Evolutionary conservation across 2,797 vertebrate genomes (phyloP), one percentile per base, ranked within the genome.

Genomic region (Manis crassicaudata): DNA sequence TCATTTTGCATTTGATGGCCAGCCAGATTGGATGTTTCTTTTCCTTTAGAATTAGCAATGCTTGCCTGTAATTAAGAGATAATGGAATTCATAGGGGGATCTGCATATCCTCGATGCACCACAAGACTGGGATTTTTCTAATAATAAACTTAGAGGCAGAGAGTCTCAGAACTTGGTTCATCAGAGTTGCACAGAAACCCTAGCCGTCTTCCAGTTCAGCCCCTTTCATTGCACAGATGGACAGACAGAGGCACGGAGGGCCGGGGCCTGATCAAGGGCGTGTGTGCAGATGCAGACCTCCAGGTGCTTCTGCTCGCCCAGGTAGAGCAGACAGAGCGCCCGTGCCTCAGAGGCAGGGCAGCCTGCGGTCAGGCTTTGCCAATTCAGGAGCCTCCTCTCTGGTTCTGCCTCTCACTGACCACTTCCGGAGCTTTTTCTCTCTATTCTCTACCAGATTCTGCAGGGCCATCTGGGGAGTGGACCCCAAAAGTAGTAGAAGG

Each of bases 51-150:
- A 86, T 91, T 92, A 94, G 75, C 81, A 85, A 37, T 50, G 72
- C 46, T 92, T 12, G 35, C 60, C 88, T 91, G 3, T 94, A 96
- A 95, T 96, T 96, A 97, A 95, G 93, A 89, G 62, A 83, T 56
- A 88, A 76, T 86, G 54, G 88, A 89, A 90, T 92, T 92, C 82
- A 60, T 21, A 90, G 54, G 27, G 14, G 6, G 32, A 43, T 79
- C 32, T 62, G 83, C 65, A 54, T 60, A 89, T 75, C 70, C 43
- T 52, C 18, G 32, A 56, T 60, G 85, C 8, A 13, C 32, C 12
- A 3, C 68, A 62, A 25, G 52, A 70, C 54, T 67, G 37, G 82
- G 4, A 37, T 35, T 60, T 89, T 84, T 96, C 91, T 95, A 91
- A 96, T 96, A 35, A 87, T 91, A 50, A 54, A 43, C 83, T 90